phyloP scores from a whole-genome alignment of 2,113 vertebrate genomes.

The Sigmodon hispidus region DNA sequence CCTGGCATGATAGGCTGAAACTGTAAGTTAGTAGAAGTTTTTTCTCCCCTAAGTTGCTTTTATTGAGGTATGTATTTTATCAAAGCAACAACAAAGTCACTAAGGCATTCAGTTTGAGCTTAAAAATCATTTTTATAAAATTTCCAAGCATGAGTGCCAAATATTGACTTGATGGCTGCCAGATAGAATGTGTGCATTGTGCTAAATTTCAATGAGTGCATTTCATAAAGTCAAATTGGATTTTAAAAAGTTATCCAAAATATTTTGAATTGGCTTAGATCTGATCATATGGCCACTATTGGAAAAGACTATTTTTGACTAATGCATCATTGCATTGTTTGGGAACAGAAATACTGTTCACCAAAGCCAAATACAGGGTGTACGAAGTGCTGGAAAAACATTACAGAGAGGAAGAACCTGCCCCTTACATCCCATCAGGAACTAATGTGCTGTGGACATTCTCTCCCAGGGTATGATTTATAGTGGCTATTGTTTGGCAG shows the following conservation, averaged over 20 bases:
- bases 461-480: background rate
- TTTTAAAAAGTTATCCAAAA: slow-evolving; percentile 37
- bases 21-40: background rate
- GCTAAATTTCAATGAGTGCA: slow-evolving; percentile 14
- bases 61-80: background rate
- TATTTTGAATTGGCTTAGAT: slow-evolving; percentile 38
- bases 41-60: background rate
- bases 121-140: slow-evolving; percentile 39
- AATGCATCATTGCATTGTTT: background rate
- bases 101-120: slow-evolving; percentile 12
- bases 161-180: slow-evolving; percentile 41
- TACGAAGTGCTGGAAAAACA: background rate
- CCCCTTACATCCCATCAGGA: background rate
- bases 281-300: background rate
- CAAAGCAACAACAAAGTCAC: background rate
- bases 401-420: background rate
- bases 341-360: slow-evolving; percentile 9
- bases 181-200: background rate
- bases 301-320: background rate
- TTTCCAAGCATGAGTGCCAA: slow-evolving; percentile 34
- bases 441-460: background rate
- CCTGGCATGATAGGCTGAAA: background rate
- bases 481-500: background rate
- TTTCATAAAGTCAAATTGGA: slow-evolving; percentile 46
- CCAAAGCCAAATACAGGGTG: background rate